A percentile compares a stretch with the other conserved stretches of the same genome.
Conservation (phyloP, 2,113 vertebrate genomes). For the Salvator merianae region DNA sequence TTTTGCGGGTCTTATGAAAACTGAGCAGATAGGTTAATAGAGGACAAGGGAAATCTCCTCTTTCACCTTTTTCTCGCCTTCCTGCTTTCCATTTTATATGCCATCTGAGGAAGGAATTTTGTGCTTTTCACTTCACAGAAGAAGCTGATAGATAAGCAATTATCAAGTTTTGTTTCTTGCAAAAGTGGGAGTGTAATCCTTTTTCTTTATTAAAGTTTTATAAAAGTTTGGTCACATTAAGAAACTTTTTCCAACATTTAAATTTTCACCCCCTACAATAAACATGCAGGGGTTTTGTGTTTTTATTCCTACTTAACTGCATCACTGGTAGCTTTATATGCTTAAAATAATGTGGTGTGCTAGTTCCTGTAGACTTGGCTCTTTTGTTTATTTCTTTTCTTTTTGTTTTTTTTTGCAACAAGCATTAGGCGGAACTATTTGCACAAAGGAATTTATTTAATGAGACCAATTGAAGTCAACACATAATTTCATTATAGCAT, state of each 20-base stretch:
- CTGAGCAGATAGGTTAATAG: too few species aligned
- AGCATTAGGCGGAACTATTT: slow-evolving; percentile 10
- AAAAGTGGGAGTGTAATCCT: background rate
- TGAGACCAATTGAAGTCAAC: slow-evolving; percentile 13
- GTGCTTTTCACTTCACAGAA: too few species aligned
- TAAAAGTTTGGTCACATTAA: background rate
- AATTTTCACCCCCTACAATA: background rate
- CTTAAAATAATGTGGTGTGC: background rate
- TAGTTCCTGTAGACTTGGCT: background rate
- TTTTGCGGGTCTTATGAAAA: too few species aligned
- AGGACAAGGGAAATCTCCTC: too few species aligned
- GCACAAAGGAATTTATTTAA: slow-evolving; percentile 17
- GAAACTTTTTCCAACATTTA: background rate
- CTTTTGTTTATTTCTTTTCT: background rate
- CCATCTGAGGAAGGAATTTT: too few species aligned
- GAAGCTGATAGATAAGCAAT: too few species aligned
- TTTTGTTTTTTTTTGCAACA: background rate
- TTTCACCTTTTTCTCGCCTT: too few species aligned
- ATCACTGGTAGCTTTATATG: slow-evolving; percentile 1
- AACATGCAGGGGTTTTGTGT: background rate
- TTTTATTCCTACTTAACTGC: background rate
- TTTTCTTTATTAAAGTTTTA: background rate
- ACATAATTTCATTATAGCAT: background rate
- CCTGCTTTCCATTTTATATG: too few species aligned
- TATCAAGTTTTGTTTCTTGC: background rate